These are phyloP conservation scores for Gallinago media DNA, from an alignment of 2,113 vertebrate species.

Conservation along the genomic window DNA sequence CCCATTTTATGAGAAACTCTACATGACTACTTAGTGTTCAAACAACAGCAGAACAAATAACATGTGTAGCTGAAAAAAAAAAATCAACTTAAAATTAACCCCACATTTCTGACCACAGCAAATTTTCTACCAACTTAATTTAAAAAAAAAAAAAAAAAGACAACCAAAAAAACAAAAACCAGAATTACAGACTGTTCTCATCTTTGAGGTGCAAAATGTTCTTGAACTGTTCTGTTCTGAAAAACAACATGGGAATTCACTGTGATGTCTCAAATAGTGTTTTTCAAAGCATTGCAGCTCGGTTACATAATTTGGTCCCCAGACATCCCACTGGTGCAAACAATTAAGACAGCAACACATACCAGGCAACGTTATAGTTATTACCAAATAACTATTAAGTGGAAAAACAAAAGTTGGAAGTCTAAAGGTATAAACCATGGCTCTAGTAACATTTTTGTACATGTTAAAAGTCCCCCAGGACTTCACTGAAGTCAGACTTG, in stretches of 20 bases:
- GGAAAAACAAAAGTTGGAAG: background rate
- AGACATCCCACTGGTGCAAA: constrained; percentile 47
- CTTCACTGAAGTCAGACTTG: background rate
- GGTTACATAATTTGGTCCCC: constrained; percentile 25
- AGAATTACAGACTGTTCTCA: constrained; percentile 60
- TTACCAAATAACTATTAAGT: constrained; percentile 11
- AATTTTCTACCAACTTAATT: background rate
- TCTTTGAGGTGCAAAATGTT: constrained; percentile 65
- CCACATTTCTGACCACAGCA: constrained; percentile 41
- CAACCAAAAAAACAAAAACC: background rate
- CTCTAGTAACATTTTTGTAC: background rate
- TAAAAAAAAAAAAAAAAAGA: background rate
- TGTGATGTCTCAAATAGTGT: constrained; percentile 50
- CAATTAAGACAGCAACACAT: constrained; percentile 17
- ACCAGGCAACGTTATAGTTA: background rate
- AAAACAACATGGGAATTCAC: constrained; percentile 62
- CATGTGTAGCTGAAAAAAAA: background rate
- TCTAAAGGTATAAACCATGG: background rate
- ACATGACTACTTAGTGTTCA: background rate
- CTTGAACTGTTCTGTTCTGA: constrained; percentile 58
- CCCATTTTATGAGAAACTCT: background rate
- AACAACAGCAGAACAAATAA: constrained; percentile 31
- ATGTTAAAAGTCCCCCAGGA: background rate
- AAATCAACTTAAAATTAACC: constrained; percentile 31
- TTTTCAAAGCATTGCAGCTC: constrained; percentile 58